These are phyloP conservation scores for Nycticorax nycticorax DNA, from an alignment of 2,113 vertebrate genomes.

Conservation along the genomic window DNA sequence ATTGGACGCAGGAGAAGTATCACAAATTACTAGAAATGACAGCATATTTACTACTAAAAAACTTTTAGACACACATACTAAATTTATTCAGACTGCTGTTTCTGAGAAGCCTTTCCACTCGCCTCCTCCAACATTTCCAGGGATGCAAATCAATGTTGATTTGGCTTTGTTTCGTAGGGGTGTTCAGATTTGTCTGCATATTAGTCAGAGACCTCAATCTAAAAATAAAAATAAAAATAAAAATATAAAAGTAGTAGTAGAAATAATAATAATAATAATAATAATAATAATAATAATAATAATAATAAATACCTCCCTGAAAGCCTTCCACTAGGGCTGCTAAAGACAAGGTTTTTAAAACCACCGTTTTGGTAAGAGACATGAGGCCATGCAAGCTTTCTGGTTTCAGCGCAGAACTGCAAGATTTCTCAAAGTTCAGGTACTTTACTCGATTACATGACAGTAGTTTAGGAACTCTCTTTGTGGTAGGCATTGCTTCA, in stretches of 20 bases:
- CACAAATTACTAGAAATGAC: background rate
- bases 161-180: background rate
- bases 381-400: background rate
- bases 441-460: constrained; percentile 87
- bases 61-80: accelerated
- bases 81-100: background rate
- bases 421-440: constrained; percentile 85
- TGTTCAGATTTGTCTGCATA: background rate
- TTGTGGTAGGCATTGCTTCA: constrained; percentile 82
- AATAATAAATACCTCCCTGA: background rate
- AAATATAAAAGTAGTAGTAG: too few species aligned
- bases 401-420: constrained; percentile 31
- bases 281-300: too few species aligned
- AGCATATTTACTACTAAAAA: background rate
- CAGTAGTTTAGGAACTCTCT: constrained; percentile 87
- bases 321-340: background rate
- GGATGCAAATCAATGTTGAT: background rate
- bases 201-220: background rate
- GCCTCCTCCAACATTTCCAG: background rate
- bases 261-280: background rate
- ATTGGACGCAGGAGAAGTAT: background rate
- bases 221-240: background rate
- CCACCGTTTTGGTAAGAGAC: accelerated
- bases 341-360: background rate
- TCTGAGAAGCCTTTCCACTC: background rate